phyloP scores from a whole-genome alignment of 2,113 vertebrate species.

The Ursus arctos region DNA sequence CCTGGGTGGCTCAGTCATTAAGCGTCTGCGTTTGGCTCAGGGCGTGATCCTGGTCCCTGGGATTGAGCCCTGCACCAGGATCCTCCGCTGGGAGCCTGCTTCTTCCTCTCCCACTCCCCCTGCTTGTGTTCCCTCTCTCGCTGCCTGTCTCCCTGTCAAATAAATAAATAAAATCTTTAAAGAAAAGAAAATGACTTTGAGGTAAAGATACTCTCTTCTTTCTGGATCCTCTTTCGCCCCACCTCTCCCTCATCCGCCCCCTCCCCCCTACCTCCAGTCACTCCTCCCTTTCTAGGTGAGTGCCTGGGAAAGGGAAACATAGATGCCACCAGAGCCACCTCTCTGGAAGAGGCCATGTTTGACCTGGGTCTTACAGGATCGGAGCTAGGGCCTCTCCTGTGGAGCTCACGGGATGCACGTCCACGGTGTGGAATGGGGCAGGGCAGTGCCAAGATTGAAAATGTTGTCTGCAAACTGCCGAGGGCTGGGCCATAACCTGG shows the following conservation, averaged over 20 bases:
- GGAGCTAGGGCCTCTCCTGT: neutral
- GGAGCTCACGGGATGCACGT: neutral
- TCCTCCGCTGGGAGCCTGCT: no score
- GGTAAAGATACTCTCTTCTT: neutral
- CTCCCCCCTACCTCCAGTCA: neutral
- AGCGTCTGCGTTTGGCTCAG: no score
- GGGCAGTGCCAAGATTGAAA: neutral
- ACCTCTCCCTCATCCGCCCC: neutral
- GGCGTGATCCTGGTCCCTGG: no score
- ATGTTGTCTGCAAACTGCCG: neutral
- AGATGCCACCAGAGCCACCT: neutral
- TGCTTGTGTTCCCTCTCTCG: no score
- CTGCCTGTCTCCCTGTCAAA: no score
- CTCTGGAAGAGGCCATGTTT: neutral
- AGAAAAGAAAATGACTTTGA: constrained; percentile 10
- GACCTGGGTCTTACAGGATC: neutral
- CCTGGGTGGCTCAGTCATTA: no score
- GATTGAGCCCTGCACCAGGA: no score
- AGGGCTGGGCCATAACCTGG: neutral
- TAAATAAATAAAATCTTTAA: no score
- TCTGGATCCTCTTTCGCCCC: neutral
- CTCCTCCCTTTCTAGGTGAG: neutral
- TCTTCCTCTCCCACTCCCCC: no score
- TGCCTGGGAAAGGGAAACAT: neutral
- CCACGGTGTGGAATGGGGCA: neutral